Conservation (phyloP, 2,888 invertebrate species). For the Hoplodrina ambigua region DNA sequence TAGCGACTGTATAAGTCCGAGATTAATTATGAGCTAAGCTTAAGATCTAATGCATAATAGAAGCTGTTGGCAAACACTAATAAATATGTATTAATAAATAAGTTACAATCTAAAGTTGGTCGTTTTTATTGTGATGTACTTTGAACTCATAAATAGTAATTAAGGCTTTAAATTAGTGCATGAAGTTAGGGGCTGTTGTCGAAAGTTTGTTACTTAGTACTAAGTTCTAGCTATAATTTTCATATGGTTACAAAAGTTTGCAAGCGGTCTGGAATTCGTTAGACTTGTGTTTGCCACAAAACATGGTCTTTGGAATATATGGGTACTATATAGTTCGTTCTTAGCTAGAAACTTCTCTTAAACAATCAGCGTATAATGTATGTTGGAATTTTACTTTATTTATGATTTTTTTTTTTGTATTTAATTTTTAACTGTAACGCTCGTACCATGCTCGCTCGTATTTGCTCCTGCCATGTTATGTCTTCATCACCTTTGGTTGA, state of each 20-base stretch:
- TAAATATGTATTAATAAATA: too few species aligned
- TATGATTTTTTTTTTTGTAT: too few species aligned
- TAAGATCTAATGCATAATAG: too few species aligned
- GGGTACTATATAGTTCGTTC: not conserved
- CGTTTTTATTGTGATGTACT: constrained; percentile 39
- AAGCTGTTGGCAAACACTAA: too few species aligned
- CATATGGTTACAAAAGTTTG: constrained; percentile 16
- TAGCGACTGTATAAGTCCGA: too few species aligned
- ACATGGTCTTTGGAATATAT: not conserved
- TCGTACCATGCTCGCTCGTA: too few species aligned
- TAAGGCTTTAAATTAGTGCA: constrained; percentile 37
- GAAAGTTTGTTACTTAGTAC: constrained; percentile 45
- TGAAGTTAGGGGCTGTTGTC: constrained; percentile 24
- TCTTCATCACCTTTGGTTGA: too few species aligned
- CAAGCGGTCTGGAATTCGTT: constrained; percentile 20
- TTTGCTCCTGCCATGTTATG: too few species aligned
- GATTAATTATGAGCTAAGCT: too few species aligned
- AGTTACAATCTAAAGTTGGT: constrained; percentile 26
- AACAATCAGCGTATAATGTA: not conserved
- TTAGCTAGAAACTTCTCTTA: not conserved
- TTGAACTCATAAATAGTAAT: constrained; percentile 52
- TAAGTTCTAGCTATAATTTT: constrained; percentile 22
- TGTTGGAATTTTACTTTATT: too few species aligned
- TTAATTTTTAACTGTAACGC: too few species aligned
- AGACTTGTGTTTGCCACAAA: constrained; percentile 5